Percentiles rank a stretch among this genome's conserved stretches.
These are phyloP conservation scores for Phylloscopus trochiloides DNA, from an alignment of 2,113 vertebrate genomes.

Conservation along the genomic window DNA sequence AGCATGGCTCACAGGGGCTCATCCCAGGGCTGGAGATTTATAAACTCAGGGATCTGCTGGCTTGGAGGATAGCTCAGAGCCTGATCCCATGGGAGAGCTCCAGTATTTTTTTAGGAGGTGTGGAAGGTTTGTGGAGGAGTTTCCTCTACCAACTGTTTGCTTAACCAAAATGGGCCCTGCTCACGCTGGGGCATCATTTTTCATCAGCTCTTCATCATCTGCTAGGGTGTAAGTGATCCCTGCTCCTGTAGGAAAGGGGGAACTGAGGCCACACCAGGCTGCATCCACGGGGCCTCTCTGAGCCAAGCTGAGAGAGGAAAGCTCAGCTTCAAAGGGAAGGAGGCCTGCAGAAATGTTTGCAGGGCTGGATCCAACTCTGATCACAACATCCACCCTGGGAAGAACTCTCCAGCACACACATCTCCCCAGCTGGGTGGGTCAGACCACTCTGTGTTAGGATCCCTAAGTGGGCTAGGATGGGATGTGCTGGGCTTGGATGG, in stretches of 20 bases:
- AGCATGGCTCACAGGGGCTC: neutral
- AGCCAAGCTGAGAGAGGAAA: neutral
- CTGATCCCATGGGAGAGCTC: neutral
- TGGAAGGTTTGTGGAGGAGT: neutral
- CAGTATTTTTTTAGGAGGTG: conserved; percentile 11
- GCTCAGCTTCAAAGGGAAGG: neutral
- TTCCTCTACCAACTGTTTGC: neutral
- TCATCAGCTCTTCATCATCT: neutral
- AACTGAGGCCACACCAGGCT: neutral
- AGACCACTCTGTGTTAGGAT: neutral
- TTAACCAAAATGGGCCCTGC: conserved; percentile 24
- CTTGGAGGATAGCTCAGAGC: neutral
- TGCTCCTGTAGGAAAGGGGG: neutral
- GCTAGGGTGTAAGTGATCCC: conserved; percentile 4
- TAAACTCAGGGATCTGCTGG: neutral
- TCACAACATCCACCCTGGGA: neutral
- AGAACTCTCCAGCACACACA: neutral
- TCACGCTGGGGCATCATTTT: neutral
- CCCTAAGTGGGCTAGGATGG: neutral
- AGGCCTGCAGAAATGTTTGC: neutral
- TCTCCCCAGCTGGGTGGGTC: neutral
- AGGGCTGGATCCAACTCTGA: neutral
- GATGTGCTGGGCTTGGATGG: neutral
- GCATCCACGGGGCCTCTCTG: neutral
- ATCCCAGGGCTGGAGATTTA: neutral